phyloP scores from a whole-genome alignment of 2,888 invertebrate genomes.

The Autographa pulchrina region DNA sequence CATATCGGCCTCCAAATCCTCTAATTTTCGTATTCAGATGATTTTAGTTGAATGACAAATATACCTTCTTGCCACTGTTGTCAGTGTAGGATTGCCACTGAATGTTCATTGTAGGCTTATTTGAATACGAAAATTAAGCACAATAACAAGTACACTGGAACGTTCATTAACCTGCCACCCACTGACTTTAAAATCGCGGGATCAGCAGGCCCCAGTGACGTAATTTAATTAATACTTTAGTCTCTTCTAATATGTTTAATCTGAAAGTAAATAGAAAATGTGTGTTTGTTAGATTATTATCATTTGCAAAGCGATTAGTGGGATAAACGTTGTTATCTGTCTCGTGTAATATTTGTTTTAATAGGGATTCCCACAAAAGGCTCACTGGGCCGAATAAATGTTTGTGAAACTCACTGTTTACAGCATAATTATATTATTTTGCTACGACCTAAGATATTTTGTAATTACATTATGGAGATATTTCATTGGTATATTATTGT shows the following conservation, averaged over 20 bases:
- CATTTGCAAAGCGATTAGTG: not conserved
- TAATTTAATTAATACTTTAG: not conserved
- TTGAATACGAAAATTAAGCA: too few species aligned
- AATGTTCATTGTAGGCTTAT: too few species aligned
- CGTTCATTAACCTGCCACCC: too few species aligned
- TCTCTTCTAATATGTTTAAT: not conserved
- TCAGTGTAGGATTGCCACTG: too few species aligned
- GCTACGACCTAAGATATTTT: not conserved
- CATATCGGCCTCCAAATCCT: too few species aligned
- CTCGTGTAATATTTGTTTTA: slow-evolving; percentile 7
- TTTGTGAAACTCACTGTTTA: slow-evolving; percentile 2
- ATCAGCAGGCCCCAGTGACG: too few species aligned
- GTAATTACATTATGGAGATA: not conserved
- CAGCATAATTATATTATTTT: not conserved
- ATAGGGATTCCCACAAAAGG: slow-evolving; percentile 16
- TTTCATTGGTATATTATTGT: not conserved
- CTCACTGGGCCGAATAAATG: slow-evolving; percentile 7
- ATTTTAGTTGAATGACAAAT: too few species aligned
- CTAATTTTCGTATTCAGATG: too few species aligned
- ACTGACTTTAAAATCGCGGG: too few species aligned
- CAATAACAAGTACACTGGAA: too few species aligned
- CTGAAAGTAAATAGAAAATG: not conserved
- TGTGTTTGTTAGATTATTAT: not conserved
- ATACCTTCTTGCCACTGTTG: too few species aligned
- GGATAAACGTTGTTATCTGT: slow-evolving; percentile 1